Base-by-base conservation (phyloP, 2,797 vertebrate species). In the Neosalanx taihuensis region DNA sequence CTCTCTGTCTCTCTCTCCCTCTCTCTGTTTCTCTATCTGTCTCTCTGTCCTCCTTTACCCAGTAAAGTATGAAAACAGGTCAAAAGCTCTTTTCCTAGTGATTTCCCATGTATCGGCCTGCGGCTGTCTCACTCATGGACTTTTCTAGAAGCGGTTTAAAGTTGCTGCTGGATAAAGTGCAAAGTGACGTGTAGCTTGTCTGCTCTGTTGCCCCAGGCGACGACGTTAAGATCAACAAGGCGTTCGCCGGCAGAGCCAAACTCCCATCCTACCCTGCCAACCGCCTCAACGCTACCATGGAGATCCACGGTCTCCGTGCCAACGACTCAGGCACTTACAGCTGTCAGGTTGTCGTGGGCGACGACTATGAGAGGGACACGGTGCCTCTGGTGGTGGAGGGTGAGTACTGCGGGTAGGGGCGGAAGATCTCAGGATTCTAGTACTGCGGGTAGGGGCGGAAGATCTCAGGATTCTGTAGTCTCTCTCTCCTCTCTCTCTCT, bases 351-450 rank as follows among this genome's bases (percentile, higher is more conserved):
- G 94, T 95, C 79, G 86, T 93, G 10, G 95, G 94, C 67, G 93
- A 95, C 53, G 91, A 95, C 0, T 95, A 97, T 1, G 94, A 97
- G 85, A 94, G 96, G 85, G 95, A 96, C 75, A 90, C 94, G 60
- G 90, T 98, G 83, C 90, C 93, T 1, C 87, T 99, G 88, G 93
- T 96, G 86, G 95, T 98, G 83, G 96, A 91, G 5, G 97, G 97
- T 98, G 84, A 93, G 94, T 80, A 70, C 80, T 71, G 77, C 81
- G 82, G 59, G 13, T 15, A 15, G 41, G 37, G n/a, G 5, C 5
- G 1, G 2, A 51, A 51, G 17, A 51, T n/a, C n/a, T n/a, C n/a
- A n/a, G n/a, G n/a, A n/a, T n/a, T n/a, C n/a, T n/a, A 93, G 94
- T 80, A 70, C 80, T 70, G 77, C 81, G 82, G 59, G 13, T 15